Evolutionary conservation across 2,888 invertebrate species (phyloP), one percentile per base, ranked within the genome.

Genomic region (Sturmia bella): DNA sequence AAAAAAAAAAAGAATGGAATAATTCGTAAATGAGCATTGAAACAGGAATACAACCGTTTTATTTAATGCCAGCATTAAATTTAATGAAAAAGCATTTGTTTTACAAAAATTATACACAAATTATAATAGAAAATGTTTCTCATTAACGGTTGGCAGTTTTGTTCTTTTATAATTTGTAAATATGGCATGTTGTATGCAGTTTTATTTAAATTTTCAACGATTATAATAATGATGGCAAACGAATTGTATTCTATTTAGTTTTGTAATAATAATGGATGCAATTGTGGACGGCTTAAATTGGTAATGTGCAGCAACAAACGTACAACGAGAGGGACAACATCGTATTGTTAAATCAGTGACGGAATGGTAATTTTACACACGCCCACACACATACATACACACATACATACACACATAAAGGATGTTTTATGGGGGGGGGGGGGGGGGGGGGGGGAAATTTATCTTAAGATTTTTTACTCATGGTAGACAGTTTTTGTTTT

Each of bases 211-310:
- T 27, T 63, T 52, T 13, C 24, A 52, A 17, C 59, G 75, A 80
- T 75, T 75, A 66, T 66, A 63, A 63, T 77, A 48, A 43, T 66
- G 56, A 73, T 64, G 52, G 48, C 19, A 74, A 63, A 43, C 19
- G 64, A 78, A 64, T 74, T 77, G 52, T 66, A 69, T 74, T 64
- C 57, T 63, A 83, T 80, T 80, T 73, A 83, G 73, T 83, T 80
- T 76, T 80, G 73, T 80, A 73, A 76, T 80, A 75, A 76, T 68
- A 80, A 68, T 72, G 80, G 45, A 61, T 68, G 59, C 19, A 83
- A 80, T 79, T 83, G 63, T 52, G 83, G 83, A 27, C 52, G 63
- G 48, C 24, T 75, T 57, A 50, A 74, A 63, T 80, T 57, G 48
- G 56, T 21, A 69, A 59, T 39, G n/a, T 12, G 61, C 24, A 17